Conservation (phyloP, 1,140 invertebrate species). For the Pentalonia nigronervosa region DNA sequence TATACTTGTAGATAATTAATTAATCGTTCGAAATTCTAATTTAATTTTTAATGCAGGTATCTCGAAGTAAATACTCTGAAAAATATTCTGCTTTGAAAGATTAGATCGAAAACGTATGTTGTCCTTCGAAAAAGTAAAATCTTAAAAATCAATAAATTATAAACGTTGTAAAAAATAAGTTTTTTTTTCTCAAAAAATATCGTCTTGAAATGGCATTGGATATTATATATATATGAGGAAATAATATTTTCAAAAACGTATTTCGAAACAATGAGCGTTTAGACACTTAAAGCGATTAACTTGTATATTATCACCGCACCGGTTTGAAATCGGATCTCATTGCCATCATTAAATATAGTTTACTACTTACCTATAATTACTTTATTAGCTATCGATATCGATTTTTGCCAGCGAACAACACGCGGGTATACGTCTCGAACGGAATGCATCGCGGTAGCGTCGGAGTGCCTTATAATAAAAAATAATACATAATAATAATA, state of each 20-base stretch:
- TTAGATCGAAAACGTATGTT: background rate
- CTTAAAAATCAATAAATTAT: background rate
- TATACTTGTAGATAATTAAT: background rate
- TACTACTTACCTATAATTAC: background rate
- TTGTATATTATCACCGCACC: background rate
- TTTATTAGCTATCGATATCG: background rate
- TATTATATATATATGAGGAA: background rate
- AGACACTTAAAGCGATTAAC: background rate
- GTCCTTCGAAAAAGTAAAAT: background rate
- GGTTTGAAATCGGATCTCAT: background rate
- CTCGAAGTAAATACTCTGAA: background rate
- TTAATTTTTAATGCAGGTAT: background rate
- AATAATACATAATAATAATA: no score
- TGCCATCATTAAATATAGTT: background rate
- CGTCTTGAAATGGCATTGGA: background rate
- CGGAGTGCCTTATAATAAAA: background rate
- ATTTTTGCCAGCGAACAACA: background rate
- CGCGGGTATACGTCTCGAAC: background rate
- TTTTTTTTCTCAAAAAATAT: background rate
- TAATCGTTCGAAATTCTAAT: background rate
- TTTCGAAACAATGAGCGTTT: background rate
- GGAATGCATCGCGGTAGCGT: background rate
- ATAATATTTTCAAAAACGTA: background rate
- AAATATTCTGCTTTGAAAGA: background rate
- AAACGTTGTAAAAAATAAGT: no score